phyloP scores from a whole-genome alignment of 1,140 invertebrate genomes.

The Hesperophylax magnus region DNA sequence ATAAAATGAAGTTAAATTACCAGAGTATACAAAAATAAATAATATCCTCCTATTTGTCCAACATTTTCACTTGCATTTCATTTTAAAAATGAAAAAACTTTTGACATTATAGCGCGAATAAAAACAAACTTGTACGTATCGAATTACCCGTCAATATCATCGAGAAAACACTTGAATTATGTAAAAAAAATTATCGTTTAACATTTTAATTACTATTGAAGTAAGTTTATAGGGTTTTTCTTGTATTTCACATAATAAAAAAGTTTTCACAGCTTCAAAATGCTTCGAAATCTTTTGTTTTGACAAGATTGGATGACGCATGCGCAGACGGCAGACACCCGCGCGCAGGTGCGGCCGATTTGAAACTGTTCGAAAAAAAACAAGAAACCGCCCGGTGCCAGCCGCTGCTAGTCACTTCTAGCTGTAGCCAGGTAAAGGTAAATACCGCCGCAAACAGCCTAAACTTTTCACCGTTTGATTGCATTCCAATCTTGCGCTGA shows the following conservation, averaged over 20 bases:
- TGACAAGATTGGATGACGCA: neutral
- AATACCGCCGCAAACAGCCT: neutral
- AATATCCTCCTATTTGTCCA: no score
- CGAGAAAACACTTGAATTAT: neutral
- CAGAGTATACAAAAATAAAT: no score
- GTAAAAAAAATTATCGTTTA: neutral
- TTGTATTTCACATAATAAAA: neutral
- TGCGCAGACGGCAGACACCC: conserved; percentile 10
- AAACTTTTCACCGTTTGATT: conserved; percentile 34
- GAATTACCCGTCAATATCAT: neutral
- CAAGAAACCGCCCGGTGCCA: no score
- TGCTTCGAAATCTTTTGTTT: conserved; percentile 34
- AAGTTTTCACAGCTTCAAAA: conserved; percentile 21
- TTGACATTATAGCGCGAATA: conserved; percentile 11
- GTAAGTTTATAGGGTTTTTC: neutral
- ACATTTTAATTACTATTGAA: neutral
- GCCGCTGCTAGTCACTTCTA: no score
- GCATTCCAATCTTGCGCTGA: conserved; percentile 20
- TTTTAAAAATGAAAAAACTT: conserved; percentile 9
- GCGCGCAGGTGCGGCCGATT: conserved; percentile 26
- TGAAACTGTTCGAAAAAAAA: conserved; percentile 2
- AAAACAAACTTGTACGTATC: conserved; percentile 1
- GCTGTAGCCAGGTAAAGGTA: conserved; percentile 6
- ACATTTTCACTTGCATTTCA: conserved; percentile 5
- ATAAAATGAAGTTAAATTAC: no score